phyloP scores from a whole-genome alignment of 2,797 vertebrate genomes.

The Lateolabrax maculatus region DNA sequence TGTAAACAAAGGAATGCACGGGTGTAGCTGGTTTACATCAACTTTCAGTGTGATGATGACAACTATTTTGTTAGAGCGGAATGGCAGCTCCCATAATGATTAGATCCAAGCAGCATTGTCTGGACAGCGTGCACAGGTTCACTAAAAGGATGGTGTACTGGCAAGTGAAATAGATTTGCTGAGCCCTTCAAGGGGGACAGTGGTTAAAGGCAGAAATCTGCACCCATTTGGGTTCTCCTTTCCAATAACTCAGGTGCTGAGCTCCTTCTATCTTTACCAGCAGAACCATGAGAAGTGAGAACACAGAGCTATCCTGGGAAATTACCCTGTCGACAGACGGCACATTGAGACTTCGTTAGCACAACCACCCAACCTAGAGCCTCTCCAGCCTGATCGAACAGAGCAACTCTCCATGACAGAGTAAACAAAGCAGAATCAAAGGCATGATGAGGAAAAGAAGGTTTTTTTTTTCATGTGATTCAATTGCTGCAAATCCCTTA shows the following conservation, averaged over 20 bases:
- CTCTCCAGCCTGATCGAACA: slow-evolving; percentile 72
- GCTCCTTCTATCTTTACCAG: slow-evolving; percentile 64
- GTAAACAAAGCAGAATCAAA: slow-evolving; percentile 76
- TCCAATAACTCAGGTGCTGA: slow-evolving; percentile 67
- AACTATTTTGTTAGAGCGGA: background rate
- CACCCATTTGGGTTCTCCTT: slow-evolving; percentile 54
- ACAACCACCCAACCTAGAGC: slow-evolving; percentile 65
- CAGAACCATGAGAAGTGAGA: slow-evolving; percentile 60
- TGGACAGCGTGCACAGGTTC: background rate
- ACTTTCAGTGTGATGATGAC: background rate
- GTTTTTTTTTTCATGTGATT: slow-evolving; percentile 44
- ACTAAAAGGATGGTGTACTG: slow-evolving; percentile 5
- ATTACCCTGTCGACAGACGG: slow-evolving; percentile 80
- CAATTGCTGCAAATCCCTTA: slow-evolving; percentile 37
- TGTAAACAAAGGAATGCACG: background rate
- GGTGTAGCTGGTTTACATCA: background rate
- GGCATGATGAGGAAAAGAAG: slow-evolving; percentile 52
- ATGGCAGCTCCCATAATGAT: background rate
- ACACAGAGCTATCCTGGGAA: slow-evolving; percentile 76
- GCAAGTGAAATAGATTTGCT: slow-evolving; percentile 22
- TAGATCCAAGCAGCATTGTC: background rate
- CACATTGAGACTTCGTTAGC: slow-evolving; percentile 80
- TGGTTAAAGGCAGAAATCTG: slow-evolving; percentile 19
- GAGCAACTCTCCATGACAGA: slow-evolving; percentile 64
- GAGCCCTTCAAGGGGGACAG: slow-evolving; percentile 20